Evolutionary conservation across 2,888 invertebrate genomes (phyloP), one percentile per base, ranked within the genome.

Genomic region (Lepidocyrtoides sp.): DNA sequence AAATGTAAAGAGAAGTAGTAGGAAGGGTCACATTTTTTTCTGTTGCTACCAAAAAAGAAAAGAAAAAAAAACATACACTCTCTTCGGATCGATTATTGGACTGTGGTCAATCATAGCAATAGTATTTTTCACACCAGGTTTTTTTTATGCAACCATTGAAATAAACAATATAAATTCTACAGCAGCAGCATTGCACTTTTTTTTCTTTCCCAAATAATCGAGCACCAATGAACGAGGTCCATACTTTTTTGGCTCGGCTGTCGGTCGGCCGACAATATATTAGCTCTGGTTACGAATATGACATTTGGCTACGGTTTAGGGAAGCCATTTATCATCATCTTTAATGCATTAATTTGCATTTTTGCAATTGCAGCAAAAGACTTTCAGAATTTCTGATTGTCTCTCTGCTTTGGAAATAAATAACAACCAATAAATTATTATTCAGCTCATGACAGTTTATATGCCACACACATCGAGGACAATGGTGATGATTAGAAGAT

Each of bases 301-400:
- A 72, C 2, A 36, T 8, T 26, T 51, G 29, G 48, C 26, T 3
- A 7, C 48, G 44, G 23, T 48, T n/a, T 2, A 29, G 10, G 77
- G 54, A 36, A 79, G 54, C 57, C 72, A 72, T 85, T 85, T 51
- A 72, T 85, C 72, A 72, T 85, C 72, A 57, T 85, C 54, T 79
- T 32, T 72, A 85, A 85, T 85, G 85, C 85, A 85, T 14, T 41
- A 41, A 85, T 85, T 85, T 85, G 75, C 85, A 85, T 85, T 75
- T 85, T 85, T 75, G 57, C 57, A 85, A 54, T 72, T 14, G 36
- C 72, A 72, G n/a, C 54, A 66, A 85, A 54, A 23, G 14, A 32
- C 69, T 14, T 77, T 48, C 12, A 8, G 36, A 36, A 36, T 79
- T 57, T 54, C 79, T 7, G n/a, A 79, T 79, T 79, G 51, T 36